Percentiles rank a stretch among this genome's conserved stretches.
phyloP scores from a whole-genome alignment of 2,888 invertebrate genomes.

The Gastracanthus pulcherrimus region DNA sequence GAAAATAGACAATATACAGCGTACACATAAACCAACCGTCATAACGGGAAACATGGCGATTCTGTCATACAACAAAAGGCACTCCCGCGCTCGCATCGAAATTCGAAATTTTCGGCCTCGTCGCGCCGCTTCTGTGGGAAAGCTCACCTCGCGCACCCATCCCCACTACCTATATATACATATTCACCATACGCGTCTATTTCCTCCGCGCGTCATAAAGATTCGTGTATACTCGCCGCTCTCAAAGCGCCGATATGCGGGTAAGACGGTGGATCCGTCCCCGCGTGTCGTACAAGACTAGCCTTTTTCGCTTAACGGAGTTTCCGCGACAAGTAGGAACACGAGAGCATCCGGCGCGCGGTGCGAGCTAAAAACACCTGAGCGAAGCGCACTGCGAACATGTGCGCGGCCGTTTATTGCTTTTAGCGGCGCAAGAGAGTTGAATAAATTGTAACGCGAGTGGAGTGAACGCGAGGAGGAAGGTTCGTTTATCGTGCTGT shows the following conservation, averaged over 20 bases:
- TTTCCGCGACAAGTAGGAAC: conserved; percentile 28
- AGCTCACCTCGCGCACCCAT: not conserved
- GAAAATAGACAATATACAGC: too few species aligned
- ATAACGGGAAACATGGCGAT: too few species aligned
- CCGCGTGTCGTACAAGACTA: conserved; percentile 60
- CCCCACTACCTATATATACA: too few species aligned
- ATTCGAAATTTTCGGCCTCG: too few species aligned
- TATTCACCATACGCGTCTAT: too few species aligned
- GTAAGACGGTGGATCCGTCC: conserved; percentile 8
- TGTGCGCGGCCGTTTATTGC: conserved; percentile 21
- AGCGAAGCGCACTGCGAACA: not conserved
- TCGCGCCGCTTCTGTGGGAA: too few species aligned
- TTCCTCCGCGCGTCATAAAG: conserved; percentile 14
- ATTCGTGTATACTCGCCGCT: conserved; percentile 23
- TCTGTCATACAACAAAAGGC: too few species aligned
- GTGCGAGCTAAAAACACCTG: not conserved
- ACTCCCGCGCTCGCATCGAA: conserved; percentile 17
- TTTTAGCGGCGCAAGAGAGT: conserved; percentile 2
- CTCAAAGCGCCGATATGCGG: not conserved
- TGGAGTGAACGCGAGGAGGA: not conserved
- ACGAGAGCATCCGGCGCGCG: not conserved
- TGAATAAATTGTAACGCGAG: not conserved
- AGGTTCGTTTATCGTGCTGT: not conserved
- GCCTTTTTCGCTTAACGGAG: conserved; percentile 64
- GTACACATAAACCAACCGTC: too few species aligned